Evolutionary conservation across 2,888 invertebrate genomes (phyloP).

Genomic region (Herminia tarsipennalis): DNA sequence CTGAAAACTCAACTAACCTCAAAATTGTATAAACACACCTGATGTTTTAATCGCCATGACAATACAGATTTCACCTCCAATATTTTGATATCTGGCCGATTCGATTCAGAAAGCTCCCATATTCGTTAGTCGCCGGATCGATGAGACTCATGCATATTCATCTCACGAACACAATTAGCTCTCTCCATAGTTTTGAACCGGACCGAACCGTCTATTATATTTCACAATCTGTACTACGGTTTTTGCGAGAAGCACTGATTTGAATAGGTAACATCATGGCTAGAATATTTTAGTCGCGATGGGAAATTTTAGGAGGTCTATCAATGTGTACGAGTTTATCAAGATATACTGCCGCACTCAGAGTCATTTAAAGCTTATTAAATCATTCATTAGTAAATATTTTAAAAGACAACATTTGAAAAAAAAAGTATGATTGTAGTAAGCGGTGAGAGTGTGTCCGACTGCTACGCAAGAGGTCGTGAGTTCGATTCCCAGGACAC

Average conservation of each 20-base stretch:
- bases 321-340: too few relatives aligned
- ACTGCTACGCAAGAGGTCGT: too few relatives aligned
- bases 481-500: too few relatives aligned
- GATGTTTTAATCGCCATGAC: not conserved
- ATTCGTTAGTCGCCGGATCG: slow-evolving; percentile 54
- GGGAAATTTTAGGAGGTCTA: slow-evolving; percentile 24
- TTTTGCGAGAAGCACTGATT: slow-evolving; percentile 63
- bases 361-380: too few relatives aligned
- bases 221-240: slow-evolving; percentile 61
- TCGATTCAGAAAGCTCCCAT: slow-evolving; percentile 42
- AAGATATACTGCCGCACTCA: too few relatives aligned
- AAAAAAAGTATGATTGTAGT: too few relatives aligned
- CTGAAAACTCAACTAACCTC: too few relatives aligned
- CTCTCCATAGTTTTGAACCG: slow-evolving; percentile 50
- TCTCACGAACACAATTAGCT: slow-evolving; percentile 70
- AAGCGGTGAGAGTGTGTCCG: too few relatives aligned
- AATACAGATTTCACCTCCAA: slow-evolving; percentile 22
- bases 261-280: slow-evolving; percentile 52
- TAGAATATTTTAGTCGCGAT: slow-evolving; percentile 45
- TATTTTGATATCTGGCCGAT: slow-evolving; percentile 44
- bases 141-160: slow-evolving; percentile 74
- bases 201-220: slow-evolving; percentile 72
- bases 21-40: not conserved
- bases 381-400: too few relatives aligned
- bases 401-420: too few relatives aligned